Evolutionary conservation across 1,140 invertebrate species (phyloP).

Genomic region (Solen grandis): DNA sequence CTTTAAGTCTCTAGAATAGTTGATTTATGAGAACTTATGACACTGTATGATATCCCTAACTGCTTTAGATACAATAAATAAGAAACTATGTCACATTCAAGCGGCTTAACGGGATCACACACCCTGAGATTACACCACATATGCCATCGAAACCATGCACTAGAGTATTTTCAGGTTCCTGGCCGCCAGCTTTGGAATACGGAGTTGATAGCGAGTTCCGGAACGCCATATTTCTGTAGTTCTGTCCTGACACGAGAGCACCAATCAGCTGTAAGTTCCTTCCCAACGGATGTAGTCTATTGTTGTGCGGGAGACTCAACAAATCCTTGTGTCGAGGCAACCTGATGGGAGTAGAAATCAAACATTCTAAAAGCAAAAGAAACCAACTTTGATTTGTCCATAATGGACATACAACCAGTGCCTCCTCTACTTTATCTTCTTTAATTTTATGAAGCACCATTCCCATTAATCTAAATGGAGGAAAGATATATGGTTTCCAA

Average conservation of each 20-base stretch:
- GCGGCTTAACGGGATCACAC: constrained; percentile 14
- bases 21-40: constrained; percentile 14
- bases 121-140: constrained; percentile 25
- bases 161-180: constrained; percentile 3
- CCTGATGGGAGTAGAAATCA: constrained; percentile 28
- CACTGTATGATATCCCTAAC: constrained; percentile 21
- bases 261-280: not conserved
- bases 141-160: constrained; percentile 11
- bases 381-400: constrained; percentile 13
- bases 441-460: constrained; percentile 33
- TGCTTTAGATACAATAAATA: constrained; percentile 25
- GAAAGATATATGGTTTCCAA: constrained; percentile 48
- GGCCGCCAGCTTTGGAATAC: constrained; percentile 1
- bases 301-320: constrained; percentile 4
- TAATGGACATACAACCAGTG: constrained; percentile 9
- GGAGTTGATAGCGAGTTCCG: constrained; percentile 3
- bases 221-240: constrained; percentile 11
- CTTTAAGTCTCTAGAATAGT: constrained; percentile 28
- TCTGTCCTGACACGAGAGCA: constrained; percentile 2
- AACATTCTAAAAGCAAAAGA: constrained; percentile 4
- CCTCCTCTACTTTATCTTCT: constrained; percentile 24
- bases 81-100: constrained; percentile 24
- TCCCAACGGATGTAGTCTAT: not conserved
- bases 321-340: constrained; percentile 21
- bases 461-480: constrained; percentile 7